Conservation (phyloP, 2,113 vertebrate species). For the Sciurus niger region DNA sequence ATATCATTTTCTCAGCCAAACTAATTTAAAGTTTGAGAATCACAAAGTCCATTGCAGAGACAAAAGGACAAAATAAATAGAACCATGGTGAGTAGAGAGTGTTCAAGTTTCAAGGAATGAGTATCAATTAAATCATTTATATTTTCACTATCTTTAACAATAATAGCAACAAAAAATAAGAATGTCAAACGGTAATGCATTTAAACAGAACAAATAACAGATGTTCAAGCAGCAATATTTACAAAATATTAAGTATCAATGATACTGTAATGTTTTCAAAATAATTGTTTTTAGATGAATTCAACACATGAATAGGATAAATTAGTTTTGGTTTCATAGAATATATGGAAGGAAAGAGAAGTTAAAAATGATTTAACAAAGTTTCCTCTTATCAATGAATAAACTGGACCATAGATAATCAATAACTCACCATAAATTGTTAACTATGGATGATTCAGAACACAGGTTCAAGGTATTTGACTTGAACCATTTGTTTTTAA, state of each 20-base stretch:
- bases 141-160: background rate
- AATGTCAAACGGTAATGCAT: background rate
- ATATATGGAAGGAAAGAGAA: background rate
- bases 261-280: background rate
- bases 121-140: constrained; percentile 26
- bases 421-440: background rate
- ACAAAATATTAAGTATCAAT: background rate
- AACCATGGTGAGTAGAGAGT: background rate
- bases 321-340: background rate
- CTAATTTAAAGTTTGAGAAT: constrained; percentile 28
- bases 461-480: background rate
- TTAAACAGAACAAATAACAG: background rate
- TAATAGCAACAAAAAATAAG: background rate
- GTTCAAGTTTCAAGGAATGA: background rate
- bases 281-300: background rate
- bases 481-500: background rate
- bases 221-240: constrained; percentile 3
- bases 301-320: background rate
- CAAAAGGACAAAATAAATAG: background rate
- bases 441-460: background rate
- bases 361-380: background rate
- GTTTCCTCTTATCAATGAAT: background rate
- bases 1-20: constrained; percentile 62
- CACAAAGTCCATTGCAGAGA: background rate
- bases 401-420: background rate